Evolutionary conservation across 2,888 invertebrate genomes (phyloP).

Genomic region (Tridacna crocea): DNA sequence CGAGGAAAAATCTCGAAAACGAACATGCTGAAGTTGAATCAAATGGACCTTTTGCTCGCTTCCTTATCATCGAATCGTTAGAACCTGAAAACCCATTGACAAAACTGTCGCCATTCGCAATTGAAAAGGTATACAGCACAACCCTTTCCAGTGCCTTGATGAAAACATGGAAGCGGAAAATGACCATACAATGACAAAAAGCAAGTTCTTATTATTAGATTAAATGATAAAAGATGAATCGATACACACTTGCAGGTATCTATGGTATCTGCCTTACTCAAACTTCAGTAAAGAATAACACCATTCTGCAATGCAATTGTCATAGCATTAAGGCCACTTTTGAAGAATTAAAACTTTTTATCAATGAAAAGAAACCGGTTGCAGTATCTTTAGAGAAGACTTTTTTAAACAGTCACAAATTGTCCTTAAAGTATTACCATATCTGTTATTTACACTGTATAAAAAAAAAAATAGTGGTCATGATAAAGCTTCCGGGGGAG

Average conservation of each 20-base stretch:
- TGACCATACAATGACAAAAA: neutral
- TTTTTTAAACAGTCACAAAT: too few relatives aligned
- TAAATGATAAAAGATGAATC: neutral
- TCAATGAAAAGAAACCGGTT: neutral
- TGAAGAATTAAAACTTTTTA: neutral
- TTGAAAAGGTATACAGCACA: neutral
- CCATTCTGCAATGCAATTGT: neutral
- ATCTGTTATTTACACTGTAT: too few relatives aligned
- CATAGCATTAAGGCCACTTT: neutral
- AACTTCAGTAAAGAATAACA: neutral
- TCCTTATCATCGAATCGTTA: too few relatives aligned
- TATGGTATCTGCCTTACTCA: too few relatives aligned
- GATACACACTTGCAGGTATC: neutral
- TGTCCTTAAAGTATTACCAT: too few relatives aligned
- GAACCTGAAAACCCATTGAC: too few relatives aligned
- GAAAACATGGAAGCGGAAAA: neutral
- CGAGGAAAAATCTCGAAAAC: too few relatives aligned
- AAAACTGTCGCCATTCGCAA: too few relatives aligned
- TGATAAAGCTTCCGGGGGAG: neutral
- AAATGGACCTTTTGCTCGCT: too few relatives aligned
- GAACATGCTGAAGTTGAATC: too few relatives aligned
- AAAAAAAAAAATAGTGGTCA: too few relatives aligned
- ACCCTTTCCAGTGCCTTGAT: neutral
- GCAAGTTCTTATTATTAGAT: neutral
- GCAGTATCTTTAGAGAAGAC: neutral